Base-by-base conservation (phyloP, 1,140 invertebrate species). In the Carcinoscorpius rotundicauda region DNA sequence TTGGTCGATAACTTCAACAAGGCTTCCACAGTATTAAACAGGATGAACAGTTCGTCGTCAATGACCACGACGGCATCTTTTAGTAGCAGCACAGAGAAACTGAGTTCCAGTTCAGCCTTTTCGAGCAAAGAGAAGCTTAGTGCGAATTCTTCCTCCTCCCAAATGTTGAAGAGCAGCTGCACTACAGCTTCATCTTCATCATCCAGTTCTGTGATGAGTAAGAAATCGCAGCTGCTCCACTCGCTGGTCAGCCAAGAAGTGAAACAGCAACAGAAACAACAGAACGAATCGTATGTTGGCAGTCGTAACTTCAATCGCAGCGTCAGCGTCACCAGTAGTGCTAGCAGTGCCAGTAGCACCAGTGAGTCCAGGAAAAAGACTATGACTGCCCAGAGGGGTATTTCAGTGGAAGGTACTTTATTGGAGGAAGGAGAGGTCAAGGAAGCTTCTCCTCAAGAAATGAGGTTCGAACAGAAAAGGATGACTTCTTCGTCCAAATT, bases 401-500 rank as follows among this genome's bases (percentile, higher is more conserved):
- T 55, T n/a, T 55, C 53, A 6, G n/a, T 55, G 53, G 53, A 55
- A n/a, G 53, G n/a, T 8, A n/a, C n/a, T 8, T n/a, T 55, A 3
- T 6, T n/a, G 53, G 53, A 55, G n/a, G 53, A 55, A n/a, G 53
- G 53, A 8, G 53, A n/a, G 6, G 53, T 6, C n/a, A n/a, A 3
- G 29, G 64, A 10, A 66, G 64, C 9, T 68, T 68, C 49, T 66
- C 67, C 3, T 69, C 83, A 87, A 75, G 86, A 84, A 72, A 80
- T 87, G 74, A 89, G 84, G 77, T 91, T 83, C 75, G 87, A 87
- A 78, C 87, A 87, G 76, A 88, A 87, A 72, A 82, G 84, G 71
- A 82, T 84, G 71, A 87, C 86, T 51, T 88, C 87, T 49, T 10
- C 49, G 6, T 85, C 87, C 4, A 52, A 64, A 1, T 55, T 6